Percentiles rank a stretch among this genome's conserved stretches.
These are phyloP conservation scores for Leptinotarsa texana DNA, from an alignment of 1,140 invertebrate genomes.

Conservation along the genomic window DNA sequence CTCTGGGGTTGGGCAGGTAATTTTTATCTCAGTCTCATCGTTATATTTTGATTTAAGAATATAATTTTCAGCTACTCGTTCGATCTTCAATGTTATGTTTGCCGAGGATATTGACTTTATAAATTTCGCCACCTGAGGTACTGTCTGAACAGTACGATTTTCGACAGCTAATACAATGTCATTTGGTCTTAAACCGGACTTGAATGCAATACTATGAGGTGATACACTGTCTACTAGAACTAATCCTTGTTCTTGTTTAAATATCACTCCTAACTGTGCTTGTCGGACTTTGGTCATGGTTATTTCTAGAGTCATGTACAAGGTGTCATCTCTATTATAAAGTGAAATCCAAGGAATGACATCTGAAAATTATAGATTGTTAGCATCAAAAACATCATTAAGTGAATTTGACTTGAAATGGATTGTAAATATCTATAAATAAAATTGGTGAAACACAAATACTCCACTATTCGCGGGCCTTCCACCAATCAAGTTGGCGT, in stretches of 20 bases:
- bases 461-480: no score
- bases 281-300: slow-evolving; percentile 67
- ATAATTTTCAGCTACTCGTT: slow-evolving; percentile 58
- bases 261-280: slow-evolving; percentile 69
- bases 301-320: slow-evolving; percentile 66
- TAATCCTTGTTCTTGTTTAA: slow-evolving; percentile 65
- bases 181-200: slow-evolving; percentile 75
- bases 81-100: slow-evolving; percentile 63
- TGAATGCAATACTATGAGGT: slow-evolving; percentile 72
- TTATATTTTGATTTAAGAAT: slow-evolving; percentile 40
- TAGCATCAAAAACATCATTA: no score
- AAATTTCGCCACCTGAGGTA: slow-evolving; percentile 74
- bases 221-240: slow-evolving; percentile 79
- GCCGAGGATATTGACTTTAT: slow-evolving; percentile 60
- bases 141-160: slow-evolving; percentile 72
- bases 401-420: no score
- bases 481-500: no score
- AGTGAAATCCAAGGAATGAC: slow-evolving; percentile 51
- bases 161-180: slow-evolving; percentile 82
- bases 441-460: no score
- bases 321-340: slow-evolving; percentile 53
- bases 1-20: slow-evolving; percentile 19
- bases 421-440: no score
- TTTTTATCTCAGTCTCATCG: slow-evolving; percentile 38
- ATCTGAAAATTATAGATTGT: slow-evolving; percentile 44